Percentiles rank a stretch among this genome's conserved stretches.
Conservation (phyloP, 2,888 invertebrate genomes). For the Megalurothrips usitatus region DNA sequence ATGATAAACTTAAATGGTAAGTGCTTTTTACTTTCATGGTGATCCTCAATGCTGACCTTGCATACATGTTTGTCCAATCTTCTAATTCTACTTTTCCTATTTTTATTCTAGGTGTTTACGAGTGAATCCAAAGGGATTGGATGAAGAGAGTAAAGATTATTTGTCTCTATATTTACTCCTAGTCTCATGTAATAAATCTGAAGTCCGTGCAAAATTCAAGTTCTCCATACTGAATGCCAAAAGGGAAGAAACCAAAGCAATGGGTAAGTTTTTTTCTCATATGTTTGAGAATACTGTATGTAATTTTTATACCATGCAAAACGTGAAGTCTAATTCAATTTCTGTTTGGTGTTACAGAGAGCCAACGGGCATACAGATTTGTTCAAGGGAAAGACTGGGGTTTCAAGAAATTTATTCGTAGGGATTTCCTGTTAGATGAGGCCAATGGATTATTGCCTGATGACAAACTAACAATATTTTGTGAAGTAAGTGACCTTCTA, state of each 20-base stretch:
- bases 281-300: slow-evolving; percentile 18
- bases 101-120: slow-evolving; percentile 75
- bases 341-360: slow-evolving; percentile 53
- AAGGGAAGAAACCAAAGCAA: slow-evolving; percentile 99
- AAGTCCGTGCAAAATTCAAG: slow-evolving; percentile 99
- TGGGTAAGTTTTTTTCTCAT: slow-evolving; percentile 63
- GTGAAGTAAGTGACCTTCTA: slow-evolving; percentile 71
- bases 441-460: slow-evolving; percentile 97
- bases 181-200: slow-evolving; percentile 99
- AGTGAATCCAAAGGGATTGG: slow-evolving; percentile 98
- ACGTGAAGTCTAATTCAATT: slow-evolving; percentile 27
- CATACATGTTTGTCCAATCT: background rate
- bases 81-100: background rate
- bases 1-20: slow-evolving; percentile 99
- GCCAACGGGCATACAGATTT: slow-evolving; percentile 93
- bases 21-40: slow-evolving; percentile 35
- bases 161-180: slow-evolving; percentile 96
- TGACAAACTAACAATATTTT: slow-evolving; percentile 98
- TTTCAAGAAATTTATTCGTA: slow-evolving; percentile 98
- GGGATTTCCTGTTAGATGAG: slow-evolving; percentile 98
- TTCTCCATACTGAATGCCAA: slow-evolving; percentile 99
- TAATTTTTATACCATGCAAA: background rate
- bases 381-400: slow-evolving; percentile 99
- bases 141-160: slow-evolving; percentile 99
- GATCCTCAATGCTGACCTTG: slow-evolving; percentile 7